Conservation (phyloP, 1,140 invertebrate species). For the Dreissena polymorpha region DNA sequence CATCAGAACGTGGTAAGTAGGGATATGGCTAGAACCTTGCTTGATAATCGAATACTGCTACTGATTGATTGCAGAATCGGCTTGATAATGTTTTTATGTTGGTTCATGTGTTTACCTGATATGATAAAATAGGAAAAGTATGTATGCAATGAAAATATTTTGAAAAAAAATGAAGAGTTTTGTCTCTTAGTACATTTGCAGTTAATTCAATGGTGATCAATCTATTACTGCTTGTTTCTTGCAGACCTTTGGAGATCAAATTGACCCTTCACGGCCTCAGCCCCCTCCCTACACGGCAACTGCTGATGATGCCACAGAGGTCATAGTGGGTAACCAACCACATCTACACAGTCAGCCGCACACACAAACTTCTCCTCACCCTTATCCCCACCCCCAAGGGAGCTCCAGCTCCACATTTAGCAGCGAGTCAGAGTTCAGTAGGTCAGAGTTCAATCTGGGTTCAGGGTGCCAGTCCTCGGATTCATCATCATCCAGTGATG, state of each 20-base stretch:
- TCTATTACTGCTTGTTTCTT: background rate
- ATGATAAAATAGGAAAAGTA: background rate
- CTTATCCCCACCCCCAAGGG: background rate
- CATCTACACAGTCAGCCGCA: background rate
- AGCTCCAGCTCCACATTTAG: conserved; percentile 46
- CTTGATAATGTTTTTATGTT: background rate
- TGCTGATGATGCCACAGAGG: background rate
- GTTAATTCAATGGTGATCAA: background rate
- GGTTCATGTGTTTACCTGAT: background rate
- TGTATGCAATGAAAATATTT: background rate
- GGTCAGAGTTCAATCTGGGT: background rate
- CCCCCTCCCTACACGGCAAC: conserved; percentile 44
- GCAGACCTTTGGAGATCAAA: conserved; percentile 48
- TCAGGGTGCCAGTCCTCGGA: conserved; percentile 14
- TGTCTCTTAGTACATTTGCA: background rate
- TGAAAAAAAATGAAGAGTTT: background rate
- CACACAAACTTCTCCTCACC: too few relatives aligned
- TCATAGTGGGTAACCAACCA: background rate
- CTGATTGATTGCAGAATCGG: too few relatives aligned
- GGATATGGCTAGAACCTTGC: background rate
- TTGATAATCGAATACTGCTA: background rate
- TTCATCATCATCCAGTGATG: conserved; percentile 51
- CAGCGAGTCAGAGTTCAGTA: conserved; percentile 48
- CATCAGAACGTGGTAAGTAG: conserved; percentile 61
- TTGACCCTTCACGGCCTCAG: conserved; percentile 29